Conservation (phyloP, 1,140 invertebrate species). For the Uloborus diversus region DNA sequence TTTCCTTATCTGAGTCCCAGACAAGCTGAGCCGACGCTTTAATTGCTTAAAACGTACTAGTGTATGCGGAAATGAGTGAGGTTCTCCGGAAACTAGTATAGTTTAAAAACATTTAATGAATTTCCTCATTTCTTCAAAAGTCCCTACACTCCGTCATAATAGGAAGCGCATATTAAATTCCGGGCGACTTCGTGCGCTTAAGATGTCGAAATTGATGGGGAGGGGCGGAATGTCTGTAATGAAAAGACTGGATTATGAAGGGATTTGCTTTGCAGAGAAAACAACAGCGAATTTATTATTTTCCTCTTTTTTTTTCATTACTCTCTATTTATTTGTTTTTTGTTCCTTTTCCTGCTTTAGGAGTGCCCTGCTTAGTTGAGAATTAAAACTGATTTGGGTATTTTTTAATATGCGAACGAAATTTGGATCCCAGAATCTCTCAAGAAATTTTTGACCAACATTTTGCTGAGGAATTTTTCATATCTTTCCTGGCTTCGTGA, state of each 20-base stretch:
- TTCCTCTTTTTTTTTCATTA: too few relatives aligned
- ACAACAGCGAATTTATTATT: slow-evolving; percentile 19
- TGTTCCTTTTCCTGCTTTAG: slow-evolving; percentile 11
- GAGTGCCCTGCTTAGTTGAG: slow-evolving; percentile 25
- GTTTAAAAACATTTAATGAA: slow-evolving; percentile 39
- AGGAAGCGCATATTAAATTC: slow-evolving; percentile 36
- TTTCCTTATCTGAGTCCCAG: too few relatives aligned
- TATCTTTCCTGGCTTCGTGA: too few relatives aligned
- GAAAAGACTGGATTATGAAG: slow-evolving; percentile 24
- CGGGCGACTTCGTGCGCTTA: not conserved
- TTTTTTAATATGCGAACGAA: slow-evolving; percentile 33
- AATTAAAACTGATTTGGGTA: slow-evolving; percentile 52
- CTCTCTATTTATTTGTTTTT: too few relatives aligned
- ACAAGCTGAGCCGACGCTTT: too few relatives aligned
- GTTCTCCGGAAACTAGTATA: too few relatives aligned
- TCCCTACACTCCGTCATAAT: slow-evolving; percentile 12
- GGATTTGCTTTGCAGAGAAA: slow-evolving; percentile 31
- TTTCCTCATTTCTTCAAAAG: not conserved
- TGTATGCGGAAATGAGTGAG: too few relatives aligned
- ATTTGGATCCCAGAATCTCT: too few relatives aligned
- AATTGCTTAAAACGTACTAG: too few relatives aligned
- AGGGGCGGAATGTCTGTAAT: not conserved
- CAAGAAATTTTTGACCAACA: too few relatives aligned
- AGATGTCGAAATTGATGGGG: slow-evolving; percentile 33
- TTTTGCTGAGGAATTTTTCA: too few relatives aligned